These are phyloP conservation scores for Hippasteria phrygiana DNA, from an alignment of 53 echinoderm and acorn worm species.

Conservation along the genomic window DNA sequence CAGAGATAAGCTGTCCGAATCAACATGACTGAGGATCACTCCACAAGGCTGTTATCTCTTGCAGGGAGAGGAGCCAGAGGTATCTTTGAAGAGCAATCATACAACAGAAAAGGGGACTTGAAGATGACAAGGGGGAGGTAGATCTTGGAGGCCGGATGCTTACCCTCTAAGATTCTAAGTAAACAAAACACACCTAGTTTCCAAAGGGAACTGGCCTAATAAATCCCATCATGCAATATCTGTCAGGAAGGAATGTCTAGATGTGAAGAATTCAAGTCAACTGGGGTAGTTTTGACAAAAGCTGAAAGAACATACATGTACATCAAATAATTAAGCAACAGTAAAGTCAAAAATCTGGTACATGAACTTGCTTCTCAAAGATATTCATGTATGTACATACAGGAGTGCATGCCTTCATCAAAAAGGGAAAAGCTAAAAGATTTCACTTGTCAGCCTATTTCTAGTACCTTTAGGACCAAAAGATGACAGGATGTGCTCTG, in stretches of 20 bases:
- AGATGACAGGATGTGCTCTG: no score
- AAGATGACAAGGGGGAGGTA: constrained; percentile 41
- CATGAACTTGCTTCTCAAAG: no score
- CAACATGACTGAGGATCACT: constrained; percentile 28
- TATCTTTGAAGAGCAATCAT: constrained; percentile 3
- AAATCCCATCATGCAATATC: background rate
- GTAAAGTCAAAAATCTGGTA: no score
- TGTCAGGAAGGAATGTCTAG: constrained; percentile 21
- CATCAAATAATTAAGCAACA: no score
- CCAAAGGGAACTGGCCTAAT: background rate
- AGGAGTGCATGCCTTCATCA: no score
- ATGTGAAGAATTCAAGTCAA: background rate
- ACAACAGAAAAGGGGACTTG: background rate
- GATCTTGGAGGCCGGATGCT: constrained; percentile 29
- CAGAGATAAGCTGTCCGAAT: constrained; percentile 48
- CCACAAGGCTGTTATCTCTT: background rate
- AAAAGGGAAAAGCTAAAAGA: no score
- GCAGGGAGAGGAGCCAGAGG: background rate
- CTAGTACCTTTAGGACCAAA: no score
- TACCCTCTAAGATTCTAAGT: constrained; percentile 43
- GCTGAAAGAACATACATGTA: background rate
- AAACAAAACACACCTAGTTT: constrained; percentile 57
- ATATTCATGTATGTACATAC: no score
- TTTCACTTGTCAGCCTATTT: no score
- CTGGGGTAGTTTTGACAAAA: background rate